A percentile compares a stretch with the other conserved stretches of the same genome.
phyloP scores from a whole-genome alignment of 2,113 vertebrate species.

The Syngnathus floridae region DNA sequence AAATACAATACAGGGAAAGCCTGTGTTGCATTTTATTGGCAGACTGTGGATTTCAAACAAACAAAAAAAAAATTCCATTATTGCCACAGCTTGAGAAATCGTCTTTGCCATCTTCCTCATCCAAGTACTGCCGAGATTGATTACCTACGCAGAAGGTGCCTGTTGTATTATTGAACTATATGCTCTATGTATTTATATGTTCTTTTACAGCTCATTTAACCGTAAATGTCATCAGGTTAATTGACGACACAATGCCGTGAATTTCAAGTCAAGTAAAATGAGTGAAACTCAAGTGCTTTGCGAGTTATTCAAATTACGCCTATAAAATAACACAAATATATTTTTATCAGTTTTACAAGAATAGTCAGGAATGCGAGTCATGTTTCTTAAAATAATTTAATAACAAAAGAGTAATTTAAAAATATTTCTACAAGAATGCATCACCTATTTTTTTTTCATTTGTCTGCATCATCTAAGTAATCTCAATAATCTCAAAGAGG shows the following conservation, averaged over 20 bases:
- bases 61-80: too few relatives aligned
- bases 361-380: constrained; percentile 37
- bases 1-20: constrained; percentile 33
- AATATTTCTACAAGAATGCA: constrained; percentile 86
- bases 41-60: neutral
- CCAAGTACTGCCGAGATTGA: constrained; percentile 30
- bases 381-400: constrained; percentile 92
- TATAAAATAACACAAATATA: constrained; percentile 18
- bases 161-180: constrained; percentile 22
- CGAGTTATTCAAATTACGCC: neutral
- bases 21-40: constrained; percentile 7
- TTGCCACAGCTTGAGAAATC: neutral
- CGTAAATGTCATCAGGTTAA: neutral
- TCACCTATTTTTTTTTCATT: constrained; percentile 53
- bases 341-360: constrained; percentile 35
- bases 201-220: neutral
- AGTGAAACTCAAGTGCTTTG: neutral
- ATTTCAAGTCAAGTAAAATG: neutral
- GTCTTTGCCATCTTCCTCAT: neutral
- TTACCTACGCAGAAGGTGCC: constrained; percentile 48
- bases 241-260: neutral
- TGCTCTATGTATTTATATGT: neutral
- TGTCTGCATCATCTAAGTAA: constrained; percentile 69
- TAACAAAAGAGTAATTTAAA: constrained; percentile 85
- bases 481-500: constrained; percentile 59